Base-by-base conservation (phyloP, 1,140 invertebrate genomes). In the Drosophila repleta region DNA sequence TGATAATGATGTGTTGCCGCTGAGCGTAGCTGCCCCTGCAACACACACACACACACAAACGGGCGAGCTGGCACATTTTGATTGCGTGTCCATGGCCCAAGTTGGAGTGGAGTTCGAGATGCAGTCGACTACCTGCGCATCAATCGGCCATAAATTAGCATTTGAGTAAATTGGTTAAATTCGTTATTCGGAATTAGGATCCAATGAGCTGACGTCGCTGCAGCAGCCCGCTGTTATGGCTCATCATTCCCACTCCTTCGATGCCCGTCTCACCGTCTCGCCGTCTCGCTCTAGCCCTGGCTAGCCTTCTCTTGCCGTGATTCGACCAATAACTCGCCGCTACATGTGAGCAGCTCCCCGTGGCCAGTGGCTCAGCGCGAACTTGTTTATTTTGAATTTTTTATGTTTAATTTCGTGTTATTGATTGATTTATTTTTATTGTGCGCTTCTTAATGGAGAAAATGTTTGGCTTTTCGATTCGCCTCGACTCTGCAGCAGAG, bases 91-190 rank as follows among this genome's bases (percentile, higher is more conserved):
- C 57, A 15, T 55, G 62, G 43, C 24, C 26, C 32, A 35, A 35
- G 32, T 10, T 43, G 21, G 11, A 43, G 20, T 43, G 53, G 8
- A 43, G 18, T 20, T 20, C 39, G 5, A 26, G 21, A 17, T 60
- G 56, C 63, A 65, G 51, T 56, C 48, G 46, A 26, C 74, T 90
- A 90, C 90, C 90, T 91, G 90, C 72, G 80, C 82, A 88, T 90
- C 79, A 77, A 88, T 91, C 80, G 87, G 73, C 87, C 82, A 91
- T 91, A 91, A 91, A 91, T 91, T 91, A 91, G 90, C 85, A 91
- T 91, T 91, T 91, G 79, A 90, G 90, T 90, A 91, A 91, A 91
- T 91, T 90, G 85, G 60, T 88, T 91, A 90, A 90, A 90, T 91
- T 90, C 85, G 85, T 91, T 91, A 88, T 91, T 91, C 75, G 82